Percentiles rank a stretch among this genome's conserved stretches.
These are phyloP conservation scores for Merops nubicus DNA, from an alignment of 2,113 vertebrate genomes.

Conservation along the genomic window DNA sequence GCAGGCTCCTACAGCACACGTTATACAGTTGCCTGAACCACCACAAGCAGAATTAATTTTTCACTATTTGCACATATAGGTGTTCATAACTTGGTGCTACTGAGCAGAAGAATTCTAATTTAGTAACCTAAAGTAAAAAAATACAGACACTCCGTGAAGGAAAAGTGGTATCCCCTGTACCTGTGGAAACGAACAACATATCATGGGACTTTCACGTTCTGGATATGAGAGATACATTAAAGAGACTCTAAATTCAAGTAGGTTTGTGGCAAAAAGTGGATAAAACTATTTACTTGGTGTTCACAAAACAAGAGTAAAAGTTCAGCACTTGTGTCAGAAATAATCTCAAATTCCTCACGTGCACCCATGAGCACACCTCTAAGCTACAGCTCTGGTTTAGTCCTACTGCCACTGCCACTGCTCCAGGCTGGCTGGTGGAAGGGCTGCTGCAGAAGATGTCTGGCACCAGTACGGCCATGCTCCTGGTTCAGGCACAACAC, in stretches of 20 bases:
- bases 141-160: neutral
- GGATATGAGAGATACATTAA: neutral
- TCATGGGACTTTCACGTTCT: neutral
- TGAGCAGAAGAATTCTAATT: neutral
- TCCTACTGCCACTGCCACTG: neutral
- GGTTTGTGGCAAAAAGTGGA: neutral
- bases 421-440: neutral
- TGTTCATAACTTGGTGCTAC: neutral
- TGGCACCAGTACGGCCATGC: fast-evolving
- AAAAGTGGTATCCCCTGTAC: neutral
- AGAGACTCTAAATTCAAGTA: neutral
- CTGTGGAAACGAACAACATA: neutral
- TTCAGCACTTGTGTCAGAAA: neutral
- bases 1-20: neutral
- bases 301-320: neutral
- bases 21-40: neutral
- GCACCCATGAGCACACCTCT: no score
- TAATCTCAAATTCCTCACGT: neutral
- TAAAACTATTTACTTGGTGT: neutral
- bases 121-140: neutral
- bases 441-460: neutral
- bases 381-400: neutral
- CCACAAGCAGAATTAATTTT: neutral
- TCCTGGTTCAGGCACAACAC: neutral
- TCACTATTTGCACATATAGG: neutral